Evolutionary conservation across 1,140 invertebrate species (phyloP).

Genomic region (Camponotus pennsylvanicus): DNA sequence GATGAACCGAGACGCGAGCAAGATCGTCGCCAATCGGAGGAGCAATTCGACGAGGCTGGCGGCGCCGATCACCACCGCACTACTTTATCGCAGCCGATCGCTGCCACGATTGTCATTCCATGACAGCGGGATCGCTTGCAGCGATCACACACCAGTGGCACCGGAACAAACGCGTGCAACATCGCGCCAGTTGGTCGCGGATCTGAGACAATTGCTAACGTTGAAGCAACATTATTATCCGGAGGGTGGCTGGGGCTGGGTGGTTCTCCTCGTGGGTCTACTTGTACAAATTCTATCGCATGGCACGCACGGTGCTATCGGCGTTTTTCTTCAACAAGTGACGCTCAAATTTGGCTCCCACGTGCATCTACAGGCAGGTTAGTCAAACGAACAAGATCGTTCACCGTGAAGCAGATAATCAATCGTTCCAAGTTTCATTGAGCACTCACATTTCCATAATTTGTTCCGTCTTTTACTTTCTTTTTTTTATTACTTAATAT

Average conservation of each 20-base stretch:
- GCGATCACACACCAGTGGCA: conserved; percentile 70
- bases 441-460: neutral
- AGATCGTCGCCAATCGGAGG: neutral
- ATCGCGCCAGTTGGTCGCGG: conserved; percentile 82
- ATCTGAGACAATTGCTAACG: conserved; percentile 87
- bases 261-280: conserved; percentile 88
- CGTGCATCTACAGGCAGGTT: conserved; percentile 86
- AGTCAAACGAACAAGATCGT: conserved; percentile 26
- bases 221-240: conserved; percentile 91
- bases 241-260: conserved; percentile 92
- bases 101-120: conserved; percentile 80
- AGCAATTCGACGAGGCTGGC: conserved; percentile 23
- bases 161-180: conserved; percentile 77
- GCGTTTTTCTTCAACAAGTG: conserved; percentile 87
- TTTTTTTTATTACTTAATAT: neutral
- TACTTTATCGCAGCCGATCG: conserved; percentile 79
- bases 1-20: neutral
- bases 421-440: neutral
- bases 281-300: conserved; percentile 88
- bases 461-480: neutral
- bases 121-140: conserved; percentile 79
- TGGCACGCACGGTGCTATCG: conserved; percentile 88
- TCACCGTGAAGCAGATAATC: neutral
- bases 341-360: conserved; percentile 85
- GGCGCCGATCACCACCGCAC: conserved; percentile 61